These are phyloP conservation scores for Aradophagus sp. DNA, from an alignment of 1,140 invertebrate genomes.

Conservation along the genomic window DNA sequence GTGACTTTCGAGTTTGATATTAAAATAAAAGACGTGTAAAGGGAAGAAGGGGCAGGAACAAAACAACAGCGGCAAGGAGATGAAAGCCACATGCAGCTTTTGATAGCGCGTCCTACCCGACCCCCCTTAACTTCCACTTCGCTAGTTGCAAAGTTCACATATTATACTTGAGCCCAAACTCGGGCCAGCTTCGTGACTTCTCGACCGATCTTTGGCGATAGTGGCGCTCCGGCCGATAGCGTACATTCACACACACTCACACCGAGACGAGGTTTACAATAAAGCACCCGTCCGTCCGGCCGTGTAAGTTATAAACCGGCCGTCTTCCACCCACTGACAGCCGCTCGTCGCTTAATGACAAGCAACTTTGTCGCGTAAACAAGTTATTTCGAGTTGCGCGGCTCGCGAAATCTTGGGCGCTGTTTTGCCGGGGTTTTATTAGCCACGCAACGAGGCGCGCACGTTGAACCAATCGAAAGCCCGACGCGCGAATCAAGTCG, in stretches of 20 bases:
- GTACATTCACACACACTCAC: constrained; percentile 1
- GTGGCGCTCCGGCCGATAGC: constrained; percentile 19
- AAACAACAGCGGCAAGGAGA: constrained; percentile 45
- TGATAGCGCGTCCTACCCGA: constrained; percentile 24
- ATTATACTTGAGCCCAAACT: constrained; percentile 53
- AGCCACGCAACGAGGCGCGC: too few relatives aligned
- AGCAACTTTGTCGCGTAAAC: constrained; percentile 16
- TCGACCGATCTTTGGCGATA: constrained; percentile 48
- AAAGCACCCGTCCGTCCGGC: too few relatives aligned
- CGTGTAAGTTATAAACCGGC: too few relatives aligned
- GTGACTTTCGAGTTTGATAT: constrained; percentile 48
- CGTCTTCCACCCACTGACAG: too few relatives aligned
- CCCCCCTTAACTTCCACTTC: constrained; percentile 51
- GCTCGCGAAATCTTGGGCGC: too few relatives aligned
- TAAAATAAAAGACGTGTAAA: constrained; percentile 47
- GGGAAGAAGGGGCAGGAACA: constrained; percentile 1
- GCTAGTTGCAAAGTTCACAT: constrained; percentile 54
- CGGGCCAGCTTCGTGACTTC: constrained; percentile 52
- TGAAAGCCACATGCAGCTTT: constrained; percentile 49
- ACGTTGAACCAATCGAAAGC: too few relatives aligned
- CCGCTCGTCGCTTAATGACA: constrained; percentile 33
- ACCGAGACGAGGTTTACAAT: constrained; percentile 23
- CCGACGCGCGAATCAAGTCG: too few relatives aligned
- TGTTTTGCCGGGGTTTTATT: too few relatives aligned
- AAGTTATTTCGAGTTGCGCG: constrained; percentile 21